Conservation (phyloP, 2,888 invertebrate genomes). For the Blera fallax region DNA sequence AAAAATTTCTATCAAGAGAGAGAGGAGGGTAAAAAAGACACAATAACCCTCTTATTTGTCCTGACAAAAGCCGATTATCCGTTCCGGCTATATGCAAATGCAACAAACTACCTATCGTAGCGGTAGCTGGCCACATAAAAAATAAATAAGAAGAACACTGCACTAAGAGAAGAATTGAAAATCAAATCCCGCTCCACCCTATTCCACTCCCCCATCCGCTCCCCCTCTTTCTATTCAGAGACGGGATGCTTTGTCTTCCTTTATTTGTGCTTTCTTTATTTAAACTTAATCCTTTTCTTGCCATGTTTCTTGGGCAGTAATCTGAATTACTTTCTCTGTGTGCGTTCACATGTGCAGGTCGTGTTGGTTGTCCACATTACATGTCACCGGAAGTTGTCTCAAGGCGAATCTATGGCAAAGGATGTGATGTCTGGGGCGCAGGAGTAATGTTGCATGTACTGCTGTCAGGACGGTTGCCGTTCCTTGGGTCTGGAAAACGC, state of each 20-base stretch:
- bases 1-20: conserved; percentile 6
- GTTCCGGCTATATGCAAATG: conserved; percentile 61
- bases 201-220: background rate
- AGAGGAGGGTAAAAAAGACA: conserved; percentile 33
- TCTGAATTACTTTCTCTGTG: conserved; percentile 58
- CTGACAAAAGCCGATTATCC: conserved; percentile 70
- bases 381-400: conserved; percentile 99
- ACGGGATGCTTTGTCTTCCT: conserved; percentile 64
- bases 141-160: conserved; percentile 42
- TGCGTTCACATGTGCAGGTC: conserved; percentile 84
- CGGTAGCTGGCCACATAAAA: conserved; percentile 46
- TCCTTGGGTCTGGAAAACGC: conserved; percentile 95
- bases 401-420: conserved; percentile 94
- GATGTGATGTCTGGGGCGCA: conserved; percentile 98
- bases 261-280: conserved; percentile 67
- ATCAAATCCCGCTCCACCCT: conserved; percentile 41
- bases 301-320: conserved; percentile 60
- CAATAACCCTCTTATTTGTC: conserved; percentile 66
- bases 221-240: conserved; percentile 24
- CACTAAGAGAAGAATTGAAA: conserved; percentile 60
- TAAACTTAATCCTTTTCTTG: conserved; percentile 67
- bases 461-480: conserved; percentile 96
- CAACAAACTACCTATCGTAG: conserved; percentile 51
- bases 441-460: conserved; percentile 97
- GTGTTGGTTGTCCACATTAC: conserved; percentile 97